phyloP scores from a whole-genome alignment of 2,888 invertebrate species.

The Napeogenes inachia region DNA sequence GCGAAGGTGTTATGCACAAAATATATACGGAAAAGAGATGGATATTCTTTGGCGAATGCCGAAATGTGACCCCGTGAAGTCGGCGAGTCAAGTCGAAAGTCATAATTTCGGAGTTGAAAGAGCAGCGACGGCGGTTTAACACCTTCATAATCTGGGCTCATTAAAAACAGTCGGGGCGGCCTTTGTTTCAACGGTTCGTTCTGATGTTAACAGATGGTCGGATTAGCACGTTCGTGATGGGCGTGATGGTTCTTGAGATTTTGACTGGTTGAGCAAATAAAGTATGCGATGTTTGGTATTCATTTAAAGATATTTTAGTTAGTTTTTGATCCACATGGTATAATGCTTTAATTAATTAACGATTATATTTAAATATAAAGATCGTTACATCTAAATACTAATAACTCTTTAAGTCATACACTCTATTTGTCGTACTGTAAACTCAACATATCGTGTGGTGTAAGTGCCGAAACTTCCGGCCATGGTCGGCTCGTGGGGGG shows the following conservation, averaged over 20 bases:
- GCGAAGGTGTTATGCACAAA: slow-evolving; percentile 55
- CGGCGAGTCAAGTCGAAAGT: slow-evolving; percentile 61
- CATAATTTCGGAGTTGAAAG: slow-evolving; percentile 76
- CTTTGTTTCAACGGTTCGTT: slow-evolving; percentile 76
- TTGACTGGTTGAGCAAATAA: slow-evolving; percentile 18
- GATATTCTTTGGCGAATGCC: slow-evolving; percentile 60
- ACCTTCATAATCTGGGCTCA: slow-evolving; percentile 77
- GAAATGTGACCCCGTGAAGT: slow-evolving; percentile 68
- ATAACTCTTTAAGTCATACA: too few relatives aligned
- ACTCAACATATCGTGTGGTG: background rate
- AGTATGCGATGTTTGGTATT: slow-evolving; percentile 6
- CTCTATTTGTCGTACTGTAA: background rate
- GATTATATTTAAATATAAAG: too few relatives aligned
- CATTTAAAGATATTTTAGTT: background rate
- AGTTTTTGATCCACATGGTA: background rate
- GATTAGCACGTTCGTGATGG: slow-evolving; percentile 66
- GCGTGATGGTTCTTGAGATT: slow-evolving; percentile 38
- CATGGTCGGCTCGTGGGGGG: slow-evolving; percentile 9
- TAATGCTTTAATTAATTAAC: background rate
- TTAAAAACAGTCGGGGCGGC: slow-evolving; percentile 67
- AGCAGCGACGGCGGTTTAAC: slow-evolving; percentile 69
- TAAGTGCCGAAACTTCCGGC: slow-evolving; percentile 4
- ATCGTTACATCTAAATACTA: too few relatives aligned
- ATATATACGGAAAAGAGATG: slow-evolving; percentile 50
- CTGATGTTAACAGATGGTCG: slow-evolving; percentile 70